A percentile compares a stretch with the other conserved stretches of the same genome.
phyloP scores from a whole-genome alignment of 2,113 vertebrate genomes.

The Mirounga angustirostris region DNA sequence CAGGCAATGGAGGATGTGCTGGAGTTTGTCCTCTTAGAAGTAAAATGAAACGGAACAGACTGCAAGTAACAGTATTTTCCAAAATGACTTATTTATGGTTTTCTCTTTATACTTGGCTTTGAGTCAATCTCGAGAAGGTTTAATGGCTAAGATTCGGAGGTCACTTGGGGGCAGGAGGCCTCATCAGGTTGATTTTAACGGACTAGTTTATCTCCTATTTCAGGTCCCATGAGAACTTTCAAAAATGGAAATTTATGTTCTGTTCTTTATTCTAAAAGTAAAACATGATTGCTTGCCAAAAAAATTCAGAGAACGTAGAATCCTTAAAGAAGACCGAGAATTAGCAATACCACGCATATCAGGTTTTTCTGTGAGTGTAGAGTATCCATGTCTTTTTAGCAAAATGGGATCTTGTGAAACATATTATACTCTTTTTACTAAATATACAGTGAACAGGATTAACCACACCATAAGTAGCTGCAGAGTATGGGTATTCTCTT shows the following conservation, averaged over 20 bases:
- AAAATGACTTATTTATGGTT: constrained; percentile 4
- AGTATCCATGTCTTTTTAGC: background rate
- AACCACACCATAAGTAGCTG: background rate
- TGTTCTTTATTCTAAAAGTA: background rate
- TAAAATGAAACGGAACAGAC: constrained; percentile 11
- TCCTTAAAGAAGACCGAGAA: constrained; percentile 26
- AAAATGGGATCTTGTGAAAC: background rate
- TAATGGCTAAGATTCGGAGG: background rate
- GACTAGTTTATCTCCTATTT: background rate
- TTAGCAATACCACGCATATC: background rate
- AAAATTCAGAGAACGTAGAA: background rate
- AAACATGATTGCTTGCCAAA: background rate
- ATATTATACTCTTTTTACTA: background rate
- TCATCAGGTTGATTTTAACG: constrained; percentile 16
- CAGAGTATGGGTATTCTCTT: background rate
- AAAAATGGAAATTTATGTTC: background rate
- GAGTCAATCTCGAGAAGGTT: background rate
- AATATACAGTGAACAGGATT: background rate
- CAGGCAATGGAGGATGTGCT: too few relatives aligned
- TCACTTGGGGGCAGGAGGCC: background rate
- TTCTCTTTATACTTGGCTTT: constrained; percentile 27
- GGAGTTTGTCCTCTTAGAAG: background rate
- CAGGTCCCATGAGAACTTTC: background rate
- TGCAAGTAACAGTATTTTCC: background rate
- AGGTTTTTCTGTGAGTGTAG: background rate